Evolutionary conservation across 2,113 vertebrate species (phyloP).

Genomic region (Indicator maculatus): DNA sequence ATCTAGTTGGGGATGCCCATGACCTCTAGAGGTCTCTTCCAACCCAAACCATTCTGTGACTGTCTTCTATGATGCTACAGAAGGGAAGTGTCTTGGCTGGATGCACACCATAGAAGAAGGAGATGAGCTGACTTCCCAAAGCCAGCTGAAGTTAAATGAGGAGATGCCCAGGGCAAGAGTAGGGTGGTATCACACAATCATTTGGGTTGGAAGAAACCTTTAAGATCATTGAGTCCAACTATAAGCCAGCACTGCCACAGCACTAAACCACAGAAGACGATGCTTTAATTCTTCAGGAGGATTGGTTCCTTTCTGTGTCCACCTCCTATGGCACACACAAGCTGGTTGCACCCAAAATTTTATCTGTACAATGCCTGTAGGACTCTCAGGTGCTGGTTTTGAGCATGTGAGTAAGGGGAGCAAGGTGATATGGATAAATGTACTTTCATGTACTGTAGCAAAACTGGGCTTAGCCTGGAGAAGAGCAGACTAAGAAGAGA

Average conservation of each 20-base stretch:
- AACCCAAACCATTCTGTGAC: too few relatives aligned
- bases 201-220: too few relatives aligned
- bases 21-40: too few relatives aligned
- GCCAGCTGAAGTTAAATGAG: background rate
- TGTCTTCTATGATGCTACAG: background rate
- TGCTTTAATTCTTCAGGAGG: background rate
- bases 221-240: too few relatives aligned
- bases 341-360: background rate
- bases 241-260: too few relatives aligned
- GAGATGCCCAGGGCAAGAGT: accelerated
- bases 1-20: too few relatives aligned
- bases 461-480: too few relatives aligned
- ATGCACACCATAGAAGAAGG: accelerated
- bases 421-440: background rate
- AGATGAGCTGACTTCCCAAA: background rate
- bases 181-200: background rate
- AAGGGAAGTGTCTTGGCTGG: background rate
- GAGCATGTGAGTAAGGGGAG: background rate
- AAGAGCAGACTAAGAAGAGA: too few relatives aligned
- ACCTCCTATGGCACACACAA: background rate
- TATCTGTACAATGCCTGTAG: background rate
- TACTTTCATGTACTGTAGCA: background rate
- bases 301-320: background rate
- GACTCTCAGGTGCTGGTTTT: background rate
- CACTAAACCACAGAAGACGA: too few relatives aligned